Evolutionary conservation across 2,113 vertebrate species (phyloP), one percentile per base, ranked within the genome.

Genomic region (Pedionomus torquatus): DNA sequence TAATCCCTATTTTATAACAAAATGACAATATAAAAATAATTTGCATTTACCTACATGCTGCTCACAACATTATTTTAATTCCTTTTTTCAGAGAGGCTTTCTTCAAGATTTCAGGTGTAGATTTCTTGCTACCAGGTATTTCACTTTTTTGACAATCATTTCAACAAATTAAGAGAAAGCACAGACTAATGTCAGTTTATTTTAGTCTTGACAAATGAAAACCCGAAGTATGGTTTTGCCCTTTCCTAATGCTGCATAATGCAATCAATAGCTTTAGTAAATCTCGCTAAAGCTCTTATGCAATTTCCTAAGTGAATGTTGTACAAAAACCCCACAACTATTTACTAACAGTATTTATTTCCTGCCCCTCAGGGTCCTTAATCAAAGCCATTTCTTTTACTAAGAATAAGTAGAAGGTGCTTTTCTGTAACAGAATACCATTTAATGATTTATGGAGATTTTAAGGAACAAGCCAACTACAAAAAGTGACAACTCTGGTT

Each of bases 251-350:
- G 44, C 49, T 87, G 41, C 54, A 72, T 52, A 95, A 91, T 87
- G 43, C 24, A 93, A 93, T 89, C 46, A 88, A 81, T 60, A 94
- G 39, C 39, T 87, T 89, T 90, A 93, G 41, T 87, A 92, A 91
- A 90, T 64, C 80, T 84, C 35, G 78, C 30, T 75, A 60, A 92
- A 91, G 17, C 41, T 41, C 31, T 89, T 64, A 21, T 69, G 35
- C 11, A 71, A 87, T 68, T 79, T 89, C 49, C 33, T 68, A 79
- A 87, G 71, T 24, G 20, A 92, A 89, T 58, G 64, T 4, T 57
- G 33, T 46, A 66, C n/a, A n/a, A n/a, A n/a, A n/a, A n/a, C n/a
- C n/a, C n/a, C n/a, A n/a, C n/a, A n/a, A 39, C 11, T 78, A 16
- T 61, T 68, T 89, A 82, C 15, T 48, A 66, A 51, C 68, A 68